Conservation (phyloP, 2,888 invertebrate genomes). For the Oscheius onirici region DNA sequence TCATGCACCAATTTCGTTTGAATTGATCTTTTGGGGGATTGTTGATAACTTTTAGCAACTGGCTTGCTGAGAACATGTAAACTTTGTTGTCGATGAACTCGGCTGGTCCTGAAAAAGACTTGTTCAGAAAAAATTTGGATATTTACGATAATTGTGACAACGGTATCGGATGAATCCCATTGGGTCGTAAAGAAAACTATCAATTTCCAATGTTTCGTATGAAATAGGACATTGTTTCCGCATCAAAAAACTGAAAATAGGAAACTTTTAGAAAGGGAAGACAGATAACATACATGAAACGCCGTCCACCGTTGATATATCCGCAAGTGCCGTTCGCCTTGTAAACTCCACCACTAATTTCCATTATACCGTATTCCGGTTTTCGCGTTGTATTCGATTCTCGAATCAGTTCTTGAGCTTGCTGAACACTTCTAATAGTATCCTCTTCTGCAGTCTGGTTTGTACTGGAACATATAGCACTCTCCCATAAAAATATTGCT, state of each 20-base stretch:
- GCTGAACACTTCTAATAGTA: background rate
- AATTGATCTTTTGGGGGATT: background rate
- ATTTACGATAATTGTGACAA: slow-evolving; percentile 21
- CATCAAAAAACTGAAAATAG: slow-evolving; percentile 10
- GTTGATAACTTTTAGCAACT: slow-evolving; percentile 1
- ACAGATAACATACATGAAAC: background rate
- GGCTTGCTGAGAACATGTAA: background rate
- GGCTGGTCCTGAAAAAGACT: background rate
- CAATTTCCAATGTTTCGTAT: background rate
- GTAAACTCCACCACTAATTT: background rate
- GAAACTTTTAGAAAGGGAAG: background rate
- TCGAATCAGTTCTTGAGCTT: background rate
- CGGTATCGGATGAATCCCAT: slow-evolving; percentile 1
- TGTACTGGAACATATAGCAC: background rate
- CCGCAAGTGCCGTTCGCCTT: background rate
- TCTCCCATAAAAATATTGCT: too few relatives aligned
- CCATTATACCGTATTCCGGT: slow-evolving; percentile 5
- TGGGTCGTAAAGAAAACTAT: slow-evolving; percentile 17
- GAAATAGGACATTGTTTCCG: slow-evolving; percentile 1
- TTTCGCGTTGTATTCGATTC: background rate
- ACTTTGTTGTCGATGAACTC: slow-evolving; percentile 17
- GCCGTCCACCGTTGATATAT: background rate
- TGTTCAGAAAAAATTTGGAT: background rate
- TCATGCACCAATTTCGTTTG: slow-evolving; percentile 17
- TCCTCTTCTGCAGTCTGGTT: background rate